Percentiles rank a stretch among this genome's conserved stretches.
Conservation (phyloP, 2,888 invertebrate species). For the Tachina lurida region DNA sequence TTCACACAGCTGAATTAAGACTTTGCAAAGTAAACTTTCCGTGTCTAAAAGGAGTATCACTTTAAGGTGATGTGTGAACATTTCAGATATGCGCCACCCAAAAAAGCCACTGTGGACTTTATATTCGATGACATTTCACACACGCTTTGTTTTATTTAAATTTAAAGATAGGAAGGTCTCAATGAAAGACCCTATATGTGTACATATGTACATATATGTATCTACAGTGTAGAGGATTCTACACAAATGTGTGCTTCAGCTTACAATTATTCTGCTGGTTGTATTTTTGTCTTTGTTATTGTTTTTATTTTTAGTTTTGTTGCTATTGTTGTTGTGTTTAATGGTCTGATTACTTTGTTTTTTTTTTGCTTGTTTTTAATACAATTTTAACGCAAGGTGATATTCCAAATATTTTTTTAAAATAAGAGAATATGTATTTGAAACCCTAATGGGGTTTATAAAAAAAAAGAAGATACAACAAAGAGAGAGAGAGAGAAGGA, state of each 20-base stretch:
- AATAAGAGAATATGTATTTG: constrained; percentile 7
- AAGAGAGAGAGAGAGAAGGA: not conserved
- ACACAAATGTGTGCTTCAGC: constrained; percentile 12
- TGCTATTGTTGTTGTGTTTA: constrained; percentile 27
- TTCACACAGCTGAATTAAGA: too few relatives aligned
- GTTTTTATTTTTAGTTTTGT: not conserved
- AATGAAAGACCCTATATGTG: too few relatives aligned
- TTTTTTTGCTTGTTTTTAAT: constrained; percentile 1
- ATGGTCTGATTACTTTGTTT: constrained; percentile 56
- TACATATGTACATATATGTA: too few relatives aligned
- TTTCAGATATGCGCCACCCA: too few relatives aligned
- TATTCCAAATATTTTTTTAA: constrained; percentile 43
- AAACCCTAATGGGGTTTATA: not conserved
- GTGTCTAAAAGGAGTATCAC: too few relatives aligned
- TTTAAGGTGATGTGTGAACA: too few relatives aligned
- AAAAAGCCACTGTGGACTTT: too few relatives aligned
- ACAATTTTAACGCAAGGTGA: constrained; percentile 38
- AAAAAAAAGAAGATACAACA: not conserved
- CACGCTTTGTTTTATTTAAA: too few relatives aligned
- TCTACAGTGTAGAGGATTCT: too few relatives aligned
- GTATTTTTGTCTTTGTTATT: not conserved
- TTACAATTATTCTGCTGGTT: not conserved
- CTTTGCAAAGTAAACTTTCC: too few relatives aligned
- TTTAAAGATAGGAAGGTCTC: too few relatives aligned
- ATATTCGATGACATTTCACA: too few relatives aligned